A percentile compares a stretch with the other conserved stretches of the same genome.
Conservation (phyloP, 2,888 invertebrate genomes). For the Troides oblongomaculatus region DNA sequence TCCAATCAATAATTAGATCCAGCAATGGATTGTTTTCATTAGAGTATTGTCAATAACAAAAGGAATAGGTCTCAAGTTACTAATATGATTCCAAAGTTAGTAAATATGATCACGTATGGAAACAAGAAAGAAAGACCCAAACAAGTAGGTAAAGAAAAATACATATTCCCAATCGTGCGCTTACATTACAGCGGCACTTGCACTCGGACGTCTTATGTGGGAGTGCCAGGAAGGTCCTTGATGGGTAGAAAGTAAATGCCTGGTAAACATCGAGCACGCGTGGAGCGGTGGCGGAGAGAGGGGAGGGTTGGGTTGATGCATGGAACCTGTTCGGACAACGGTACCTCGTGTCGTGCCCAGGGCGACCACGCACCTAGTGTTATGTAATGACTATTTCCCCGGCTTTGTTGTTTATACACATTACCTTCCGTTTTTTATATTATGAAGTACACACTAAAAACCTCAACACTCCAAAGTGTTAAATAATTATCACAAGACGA, state of each 20-base stretch:
- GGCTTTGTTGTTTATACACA: constrained; percentile 40
- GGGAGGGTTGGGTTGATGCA: constrained; percentile 39
- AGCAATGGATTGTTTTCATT: no score
- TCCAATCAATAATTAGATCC: background rate
- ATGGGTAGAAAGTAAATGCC: constrained; percentile 77
- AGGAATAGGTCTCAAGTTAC: no score
- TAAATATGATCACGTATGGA: no score
- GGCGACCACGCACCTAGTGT: constrained; percentile 66
- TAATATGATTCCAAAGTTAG: no score
- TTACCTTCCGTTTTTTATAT: background rate
- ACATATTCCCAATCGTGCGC: background rate
- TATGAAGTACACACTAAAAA: background rate
- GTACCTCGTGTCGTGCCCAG: constrained; percentile 63
- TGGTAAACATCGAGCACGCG: constrained; percentile 55
- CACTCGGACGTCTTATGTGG: constrained; percentile 36
- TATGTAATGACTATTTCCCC: constrained; percentile 75
- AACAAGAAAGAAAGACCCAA: no score
- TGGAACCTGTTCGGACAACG: constrained; percentile 76
- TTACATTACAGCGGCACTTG: constrained; percentile 32
- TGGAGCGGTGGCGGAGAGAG: constrained; percentile 37
- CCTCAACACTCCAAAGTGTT: background rate
- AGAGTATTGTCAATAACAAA: no score
- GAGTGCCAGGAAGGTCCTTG: constrained; percentile 67
- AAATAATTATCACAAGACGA: background rate
- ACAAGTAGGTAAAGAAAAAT: background rate